phyloP scores from a whole-genome alignment of 1,140 invertebrate species.

The Cydia strobilella region DNA sequence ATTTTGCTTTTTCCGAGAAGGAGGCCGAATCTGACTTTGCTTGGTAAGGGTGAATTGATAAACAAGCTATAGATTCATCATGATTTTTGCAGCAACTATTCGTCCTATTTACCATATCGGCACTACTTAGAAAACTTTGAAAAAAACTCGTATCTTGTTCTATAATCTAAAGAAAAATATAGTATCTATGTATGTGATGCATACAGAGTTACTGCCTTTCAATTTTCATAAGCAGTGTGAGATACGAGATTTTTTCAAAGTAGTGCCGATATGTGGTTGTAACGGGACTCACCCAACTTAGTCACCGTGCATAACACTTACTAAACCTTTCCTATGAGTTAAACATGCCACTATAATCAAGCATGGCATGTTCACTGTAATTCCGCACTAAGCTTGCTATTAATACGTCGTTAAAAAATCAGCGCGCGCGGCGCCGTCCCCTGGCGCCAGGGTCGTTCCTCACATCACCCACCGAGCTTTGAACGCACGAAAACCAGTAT shows the following conservation, averaged over 20 bases:
- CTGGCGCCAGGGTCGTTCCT: constrained; percentile 57
- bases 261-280: background rate
- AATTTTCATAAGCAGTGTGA: too few relatives aligned
- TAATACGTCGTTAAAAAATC: constrained; percentile 47
- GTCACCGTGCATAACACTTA: constrained; percentile 13
- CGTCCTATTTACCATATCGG: background rate
- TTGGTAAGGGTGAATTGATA: too few relatives aligned
- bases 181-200: too few relatives aligned
- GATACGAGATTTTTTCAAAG: too few relatives aligned
- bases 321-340: constrained; percentile 7
- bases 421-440: constrained; percentile 54
- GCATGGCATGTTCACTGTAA: constrained; percentile 6
- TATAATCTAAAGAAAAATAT: too few relatives aligned
- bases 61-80: too few relatives aligned
- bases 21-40: too few relatives aligned
- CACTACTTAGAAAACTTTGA: too few relatives aligned
- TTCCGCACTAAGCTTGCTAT: constrained; percentile 21
- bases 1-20: too few relatives aligned
- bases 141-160: too few relatives aligned
- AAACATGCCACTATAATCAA: constrained; percentile 11
- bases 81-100: background rate
- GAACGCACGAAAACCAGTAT: background rate
- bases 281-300: background rate
- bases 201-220: too few relatives aligned
- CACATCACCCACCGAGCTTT: background rate